phyloP scores from a whole-genome alignment of 2,888 invertebrate species.

The Gari tellinella region DNA sequence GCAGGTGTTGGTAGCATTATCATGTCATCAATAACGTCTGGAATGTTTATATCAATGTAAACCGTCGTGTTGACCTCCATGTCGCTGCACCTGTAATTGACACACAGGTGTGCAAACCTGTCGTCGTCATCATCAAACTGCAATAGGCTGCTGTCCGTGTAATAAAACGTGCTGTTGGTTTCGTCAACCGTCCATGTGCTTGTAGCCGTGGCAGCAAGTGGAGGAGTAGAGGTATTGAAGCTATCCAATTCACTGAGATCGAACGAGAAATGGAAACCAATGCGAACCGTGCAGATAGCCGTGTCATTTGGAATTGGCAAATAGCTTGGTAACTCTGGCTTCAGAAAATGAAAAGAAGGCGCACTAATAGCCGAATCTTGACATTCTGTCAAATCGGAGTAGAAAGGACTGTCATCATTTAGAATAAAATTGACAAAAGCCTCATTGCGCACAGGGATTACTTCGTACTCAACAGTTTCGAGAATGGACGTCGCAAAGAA shows the following conservation, averaged over 20 bases:
- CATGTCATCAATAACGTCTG: not conserved
- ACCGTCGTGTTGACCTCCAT: conserved; percentile 2
- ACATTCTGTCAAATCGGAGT: conserved; percentile 5
- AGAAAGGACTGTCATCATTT: conserved; percentile 18
- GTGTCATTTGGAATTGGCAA: conserved; percentile 5
- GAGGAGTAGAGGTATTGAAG: not conserved
- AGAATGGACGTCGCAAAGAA: too few relatives aligned
- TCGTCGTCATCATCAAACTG: not conserved
- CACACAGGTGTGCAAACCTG: conserved; percentile 11
- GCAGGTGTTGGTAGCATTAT: too few relatives aligned
- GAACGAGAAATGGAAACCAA: not conserved
- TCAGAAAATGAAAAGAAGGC: conserved; percentile 30
- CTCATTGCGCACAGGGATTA: conserved; percentile 1
- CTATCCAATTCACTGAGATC: conserved; percentile 5
- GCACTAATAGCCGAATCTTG: conserved; percentile 4
- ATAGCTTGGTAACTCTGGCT: conserved; percentile 19
- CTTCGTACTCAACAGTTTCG: conserved; percentile 6
- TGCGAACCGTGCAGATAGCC: conserved; percentile 28
- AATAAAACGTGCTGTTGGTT: conserved; percentile 9
- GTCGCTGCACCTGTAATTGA: conserved; percentile 27
- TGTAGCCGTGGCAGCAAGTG: conserved; percentile 15
- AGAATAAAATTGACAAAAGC: conserved; percentile 30
- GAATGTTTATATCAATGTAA: conserved; percentile 14
- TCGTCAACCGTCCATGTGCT: conserved; percentile 18
- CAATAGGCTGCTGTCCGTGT: conserved; percentile 10